Base-by-base conservation (phyloP, 2,888 invertebrate genomes). In the Lutraria lutraria region DNA sequence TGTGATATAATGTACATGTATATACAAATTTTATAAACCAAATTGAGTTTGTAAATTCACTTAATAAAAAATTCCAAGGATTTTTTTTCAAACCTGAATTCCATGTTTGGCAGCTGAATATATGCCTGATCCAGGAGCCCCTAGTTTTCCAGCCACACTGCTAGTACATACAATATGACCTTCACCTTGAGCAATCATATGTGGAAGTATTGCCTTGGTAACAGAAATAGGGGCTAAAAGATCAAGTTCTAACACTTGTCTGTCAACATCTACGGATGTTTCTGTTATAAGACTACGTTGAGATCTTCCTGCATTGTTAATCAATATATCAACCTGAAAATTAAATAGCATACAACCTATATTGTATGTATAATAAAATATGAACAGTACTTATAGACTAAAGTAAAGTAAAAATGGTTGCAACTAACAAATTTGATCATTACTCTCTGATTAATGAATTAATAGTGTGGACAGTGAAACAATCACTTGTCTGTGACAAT, bases 301-400 rank as follows among this genome's bases (percentile, higher is more conserved):
- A 12, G 98, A 98, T 87, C 98, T 97, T 0, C 98, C 98, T 0
- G 98, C 98, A 97, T 98, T 98, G 95, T 98, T 98, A 0, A 98
- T 97, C 79, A 98, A 97, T 90, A 98, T 97, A 95, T 98, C 98
- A 72, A 98, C 96, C 97, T 97, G 96, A 25, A 90, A 89, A 31
- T 4, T 31, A 25, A 12, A 25, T n/a, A 68, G 8, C 25, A 68
- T 19, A n/a, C 21, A 21, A 60, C 19, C 16, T 8, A n/a, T 19
- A 60, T 60, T 60, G n/a, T n/a, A 60, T 1, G 60, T n/a, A n/a
- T 8, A 19, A 60, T 21, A 21, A n/a, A n/a, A 60, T 60, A 60
- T 21, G 43, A 43, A 2, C 43, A 43, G 8, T 43, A 43, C 43
- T 43, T 43, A 43, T 43, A 43, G 43, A 43, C 43, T 43, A 4